Evolutionary conservation across 2,888 invertebrate genomes (phyloP), one percentile per base, ranked within the genome.

Genomic region (Teleiodes luculella): DNA sequence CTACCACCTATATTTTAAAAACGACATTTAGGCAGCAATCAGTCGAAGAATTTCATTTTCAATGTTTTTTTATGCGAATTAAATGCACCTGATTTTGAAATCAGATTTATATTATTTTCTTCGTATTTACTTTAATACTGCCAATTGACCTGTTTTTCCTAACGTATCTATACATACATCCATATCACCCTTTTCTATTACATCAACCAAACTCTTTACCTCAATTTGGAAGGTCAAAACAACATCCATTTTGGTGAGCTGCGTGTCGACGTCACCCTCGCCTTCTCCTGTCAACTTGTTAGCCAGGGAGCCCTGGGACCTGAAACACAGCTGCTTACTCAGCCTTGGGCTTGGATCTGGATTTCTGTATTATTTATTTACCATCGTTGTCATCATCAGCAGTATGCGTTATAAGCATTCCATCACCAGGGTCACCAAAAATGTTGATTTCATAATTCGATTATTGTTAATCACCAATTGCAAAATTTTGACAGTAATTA

Each of bases 241-340:
- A 68, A 99, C 98, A 91, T 99, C 99, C 91, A 98, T 94, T 92
- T 99, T 99, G 63, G 98, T 98, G 59, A 99, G 92, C 75, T 96
- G 96, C 48, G 98, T 95, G 84, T 99, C 98, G 70, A 95, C 96
- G 81, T 99, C 98, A 53, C 98, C 98, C 47, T 97, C 95, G 80
- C 98, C 98, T 49, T 97, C 97, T 63, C 97, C 98, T 82, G 98
- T 98, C 85, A 97, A 91, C 90, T 97, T 96, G 80, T 89, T 89
- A 64, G 95, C 96, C 87, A 97, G 92, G 74, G 97, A 97, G 78
- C 96, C 95, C 92, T 97, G 97, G 62, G 96, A 95, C 92, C 96
- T 95, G 83, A 92, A 90, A 90, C 90, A 90, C 78, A 90, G 90
- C 90, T 90, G 90, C 90, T 90, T 90, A 90, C 90, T 90, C 90